Evolutionary conservation across 1,140 invertebrate genomes (phyloP).

Genomic region (Calliphora vicina): DNA sequence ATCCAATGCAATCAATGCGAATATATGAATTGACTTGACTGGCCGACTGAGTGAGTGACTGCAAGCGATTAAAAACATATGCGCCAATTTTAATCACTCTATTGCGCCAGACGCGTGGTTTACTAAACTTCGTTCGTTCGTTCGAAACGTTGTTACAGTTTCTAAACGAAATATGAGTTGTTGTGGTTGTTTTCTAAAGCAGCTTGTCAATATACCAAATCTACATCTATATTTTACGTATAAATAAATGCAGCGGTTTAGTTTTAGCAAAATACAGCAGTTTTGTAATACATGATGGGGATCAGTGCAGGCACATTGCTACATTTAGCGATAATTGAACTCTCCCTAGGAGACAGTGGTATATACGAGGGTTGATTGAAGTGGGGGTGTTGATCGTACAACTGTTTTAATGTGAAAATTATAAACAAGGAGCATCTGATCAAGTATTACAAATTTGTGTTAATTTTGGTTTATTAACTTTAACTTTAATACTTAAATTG

Average conservation of each 20-base stretch:
- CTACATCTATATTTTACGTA: not conserved
- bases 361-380: not conserved
- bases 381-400: no score
- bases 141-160: not conserved
- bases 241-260: no score
- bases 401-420: no score
- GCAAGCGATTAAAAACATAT: slow-evolving; percentile 19
- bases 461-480: no score
- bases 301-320: not conserved
- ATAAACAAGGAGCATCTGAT: no score
- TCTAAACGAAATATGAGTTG: not conserved
- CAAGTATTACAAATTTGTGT: no score
- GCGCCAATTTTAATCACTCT: slow-evolving; percentile 7
- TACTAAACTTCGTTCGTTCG: not conserved
- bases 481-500: no score
- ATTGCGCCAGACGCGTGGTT: slow-evolving; percentile 1
- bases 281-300: not conserved
- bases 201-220: not conserved
- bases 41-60: not conserved
- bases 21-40: not conserved
- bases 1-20: not conserved
- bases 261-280: not conserved
- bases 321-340: not conserved
- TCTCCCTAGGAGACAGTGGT: not conserved
- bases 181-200: not conserved